Conservation (phyloP, 2,888 invertebrate species). For the Cryptocheilus praepositus region DNA sequence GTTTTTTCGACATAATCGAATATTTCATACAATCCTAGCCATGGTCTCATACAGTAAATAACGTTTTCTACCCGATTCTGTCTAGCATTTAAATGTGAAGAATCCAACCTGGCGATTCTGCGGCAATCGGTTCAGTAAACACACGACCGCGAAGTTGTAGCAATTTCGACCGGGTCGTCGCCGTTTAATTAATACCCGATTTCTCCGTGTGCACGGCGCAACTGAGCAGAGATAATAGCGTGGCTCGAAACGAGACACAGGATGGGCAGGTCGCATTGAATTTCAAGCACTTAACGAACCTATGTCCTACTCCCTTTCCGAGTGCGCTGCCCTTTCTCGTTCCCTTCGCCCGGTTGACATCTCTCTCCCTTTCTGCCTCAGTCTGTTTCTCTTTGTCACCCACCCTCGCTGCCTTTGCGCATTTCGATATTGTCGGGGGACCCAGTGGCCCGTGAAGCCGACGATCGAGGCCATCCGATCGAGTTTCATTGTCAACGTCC, state of each 20-base stretch:
- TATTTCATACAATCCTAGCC: too few species aligned
- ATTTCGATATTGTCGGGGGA: slow-evolving; percentile 55
- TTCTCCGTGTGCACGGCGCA: too few species aligned
- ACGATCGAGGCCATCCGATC: slow-evolving; percentile 47
- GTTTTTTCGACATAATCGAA: too few species aligned
- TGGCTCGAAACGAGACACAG: slow-evolving; percentile 36
- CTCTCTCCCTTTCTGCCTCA: not conserved
- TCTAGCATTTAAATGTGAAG: too few species aligned
- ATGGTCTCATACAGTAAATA: too few species aligned
- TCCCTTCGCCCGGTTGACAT: not conserved
- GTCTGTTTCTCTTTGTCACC: not conserved
- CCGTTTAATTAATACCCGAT: too few species aligned
- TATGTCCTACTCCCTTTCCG: slow-evolving; percentile 27
- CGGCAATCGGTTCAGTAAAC: too few species aligned
- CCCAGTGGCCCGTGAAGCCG: slow-evolving; percentile 56
- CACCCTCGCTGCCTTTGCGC: slow-evolving; percentile 27
- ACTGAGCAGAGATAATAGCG: too few species aligned
- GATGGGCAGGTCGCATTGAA: slow-evolving; percentile 61
- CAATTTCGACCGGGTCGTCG: too few species aligned
- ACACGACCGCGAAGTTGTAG: too few species aligned
- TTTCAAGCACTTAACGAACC: slow-evolving; percentile 55
- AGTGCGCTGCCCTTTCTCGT: not conserved
- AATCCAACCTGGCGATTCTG: too few species aligned
- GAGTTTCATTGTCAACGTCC: slow-evolving; percentile 55
- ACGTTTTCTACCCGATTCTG: too few species aligned